phyloP scores from a whole-genome alignment of 2,113 vertebrate genomes.

The Porphyrio hochstetteri region DNA sequence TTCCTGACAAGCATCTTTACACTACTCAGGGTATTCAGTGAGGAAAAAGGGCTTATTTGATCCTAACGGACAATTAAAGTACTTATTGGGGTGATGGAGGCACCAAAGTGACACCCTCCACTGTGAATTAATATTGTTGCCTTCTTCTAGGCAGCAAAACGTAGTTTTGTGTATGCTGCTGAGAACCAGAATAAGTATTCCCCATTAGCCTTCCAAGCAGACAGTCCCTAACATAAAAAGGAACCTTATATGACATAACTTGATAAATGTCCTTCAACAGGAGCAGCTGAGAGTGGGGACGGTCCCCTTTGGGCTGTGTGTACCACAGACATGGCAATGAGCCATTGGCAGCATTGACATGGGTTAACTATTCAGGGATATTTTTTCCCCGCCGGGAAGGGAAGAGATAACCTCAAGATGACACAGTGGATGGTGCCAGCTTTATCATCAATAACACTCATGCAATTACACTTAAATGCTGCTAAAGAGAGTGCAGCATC shows the following conservation, averaged over 20 bases:
- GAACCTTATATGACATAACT: neutral
- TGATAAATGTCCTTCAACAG: neutral
- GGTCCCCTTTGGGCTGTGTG: accelerated
- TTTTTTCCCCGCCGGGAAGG: neutral
- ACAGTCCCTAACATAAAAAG: neutral
- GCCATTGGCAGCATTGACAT: neutral
- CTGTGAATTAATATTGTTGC: neutral
- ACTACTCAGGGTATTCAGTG: neutral
- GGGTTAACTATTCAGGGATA: neutral
- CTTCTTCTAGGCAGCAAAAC: neutral
- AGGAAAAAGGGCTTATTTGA: neutral
- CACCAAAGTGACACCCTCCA: neutral
- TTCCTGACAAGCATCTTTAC: neutral
- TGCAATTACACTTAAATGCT: neutral
- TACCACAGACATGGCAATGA: neutral
- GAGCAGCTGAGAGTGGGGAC: neutral
- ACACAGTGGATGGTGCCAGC: neutral
- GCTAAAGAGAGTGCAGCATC: neutral
- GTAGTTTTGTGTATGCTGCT: neutral
- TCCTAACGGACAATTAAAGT: neutral
- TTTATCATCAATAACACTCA: neutral
- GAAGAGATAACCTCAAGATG: neutral
- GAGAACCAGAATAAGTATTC: neutral
- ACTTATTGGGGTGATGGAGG: neutral
- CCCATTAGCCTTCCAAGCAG: neutral